Percentiles rank a stretch among this genome's conserved stretches.
phyloP scores from a whole-genome alignment of 2,797 vertebrate genomes.

The Merluccius polli region DNA sequence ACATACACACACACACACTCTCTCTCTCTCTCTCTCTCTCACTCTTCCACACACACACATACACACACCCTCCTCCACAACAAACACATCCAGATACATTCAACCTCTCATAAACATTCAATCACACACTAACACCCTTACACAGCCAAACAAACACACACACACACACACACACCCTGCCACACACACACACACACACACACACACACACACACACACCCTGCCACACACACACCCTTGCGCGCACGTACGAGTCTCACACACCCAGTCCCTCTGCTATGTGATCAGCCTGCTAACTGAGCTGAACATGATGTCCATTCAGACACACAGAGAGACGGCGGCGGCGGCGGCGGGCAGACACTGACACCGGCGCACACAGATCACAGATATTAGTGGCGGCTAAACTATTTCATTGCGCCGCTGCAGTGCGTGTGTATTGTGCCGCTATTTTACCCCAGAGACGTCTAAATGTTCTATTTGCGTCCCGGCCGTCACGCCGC shows the following conservation, averaged over 20 bases:
- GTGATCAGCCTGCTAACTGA: conserved; percentile 73
- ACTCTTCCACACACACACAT: no score
- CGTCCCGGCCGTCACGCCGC: no score
- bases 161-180: no score
- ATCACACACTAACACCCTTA: conserved; percentile 1
- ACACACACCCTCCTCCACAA: no score
- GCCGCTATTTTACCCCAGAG: conserved; percentile 25
- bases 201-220: conserved; percentile 20
- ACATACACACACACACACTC: no score
- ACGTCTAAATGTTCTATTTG: no score
- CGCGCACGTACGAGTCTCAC: conserved; percentile 34
- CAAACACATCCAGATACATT: no score
- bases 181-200: conserved; percentile 9
- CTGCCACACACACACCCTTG: conserved; percentile 26
- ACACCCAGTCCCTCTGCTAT: conserved; percentile 47
- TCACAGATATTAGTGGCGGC: conserved; percentile 45
- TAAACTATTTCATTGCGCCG: conserved; percentile 47
- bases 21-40: no score
- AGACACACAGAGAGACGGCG: no score
- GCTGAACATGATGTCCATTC: conserved; percentile 73
- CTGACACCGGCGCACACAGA: conserved; percentile 16
- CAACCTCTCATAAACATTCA: no score
- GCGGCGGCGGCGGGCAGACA: conserved; percentile 42
- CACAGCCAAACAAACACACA: no score
- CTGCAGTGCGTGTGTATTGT: conserved; percentile 41